phyloP scores from a whole-genome alignment of 1,140 invertebrate genomes.

The Conus ventricosus region DNA sequence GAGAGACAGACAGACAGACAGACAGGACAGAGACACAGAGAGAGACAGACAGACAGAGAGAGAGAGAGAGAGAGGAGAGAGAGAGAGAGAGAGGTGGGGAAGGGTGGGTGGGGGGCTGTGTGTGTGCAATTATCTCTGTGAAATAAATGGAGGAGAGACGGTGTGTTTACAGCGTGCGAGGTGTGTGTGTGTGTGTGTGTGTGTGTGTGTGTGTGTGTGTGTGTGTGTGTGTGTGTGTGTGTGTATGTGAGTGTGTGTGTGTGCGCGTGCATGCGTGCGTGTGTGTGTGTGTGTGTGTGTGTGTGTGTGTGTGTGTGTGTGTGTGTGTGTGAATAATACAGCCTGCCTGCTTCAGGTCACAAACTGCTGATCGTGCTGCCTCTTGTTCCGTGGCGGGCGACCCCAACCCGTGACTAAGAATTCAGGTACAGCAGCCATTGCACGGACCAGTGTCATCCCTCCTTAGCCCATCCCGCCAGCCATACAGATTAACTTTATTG shows the following conservation, averaged over 20 bases:
- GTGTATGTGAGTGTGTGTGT: conserved; percentile 20
- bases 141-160: neutral
- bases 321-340: neutral
- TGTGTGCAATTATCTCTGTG: neutral
- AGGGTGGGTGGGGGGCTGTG: neutral
- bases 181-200: neutral
- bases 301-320: conserved; percentile 7
- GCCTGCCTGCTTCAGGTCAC: too few relatives aligned
- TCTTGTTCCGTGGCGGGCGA: too few relatives aligned
- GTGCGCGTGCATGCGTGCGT: neutral
- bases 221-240: neutral
- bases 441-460: too few relatives aligned
- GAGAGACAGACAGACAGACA: neutral
- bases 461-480: too few relatives aligned
- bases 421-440: too few relatives aligned
- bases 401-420: too few relatives aligned
- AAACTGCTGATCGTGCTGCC: too few relatives aligned
- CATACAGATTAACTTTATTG: too few relatives aligned
- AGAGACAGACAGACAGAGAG: too few relatives aligned
- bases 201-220: conserved; percentile 1
- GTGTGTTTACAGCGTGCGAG: neutral
- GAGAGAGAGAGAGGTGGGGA: too few relatives aligned
- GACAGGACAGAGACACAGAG: too few relatives aligned
- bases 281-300: conserved; percentile 12
- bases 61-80: too few relatives aligned